A percentile compares a stretch with the other conserved stretches of the same genome.
Conservation (phyloP, 1,140 invertebrate genomes). For the Drosophila serrata region DNA sequence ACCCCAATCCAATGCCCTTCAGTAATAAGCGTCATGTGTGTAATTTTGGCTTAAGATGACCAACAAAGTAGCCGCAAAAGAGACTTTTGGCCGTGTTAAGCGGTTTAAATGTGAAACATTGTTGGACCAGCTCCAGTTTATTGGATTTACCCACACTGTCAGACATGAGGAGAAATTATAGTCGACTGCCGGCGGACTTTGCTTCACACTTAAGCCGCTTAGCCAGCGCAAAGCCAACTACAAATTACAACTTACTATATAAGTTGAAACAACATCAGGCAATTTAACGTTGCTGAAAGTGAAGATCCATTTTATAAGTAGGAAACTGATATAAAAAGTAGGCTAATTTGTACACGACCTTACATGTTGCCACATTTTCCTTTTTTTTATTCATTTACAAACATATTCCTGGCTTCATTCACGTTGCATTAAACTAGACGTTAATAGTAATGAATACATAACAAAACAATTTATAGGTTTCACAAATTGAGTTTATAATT, state of each 20-base stretch:
- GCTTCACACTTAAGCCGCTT: conserved; percentile 28
- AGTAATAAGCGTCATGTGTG: conserved; percentile 52
- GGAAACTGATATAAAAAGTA: conserved; percentile 5
- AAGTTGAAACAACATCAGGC: conserved; percentile 15
- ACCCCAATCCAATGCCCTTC: background rate
- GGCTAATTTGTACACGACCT: conserved; percentile 58
- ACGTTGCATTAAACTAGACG: conserved; percentile 57
- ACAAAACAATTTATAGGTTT: conserved; percentile 71
- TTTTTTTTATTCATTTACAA: conserved; percentile 73
- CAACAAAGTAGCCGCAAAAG: conserved; percentile 40
- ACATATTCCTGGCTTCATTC: conserved; percentile 54
- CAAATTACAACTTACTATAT: conserved; percentile 30
- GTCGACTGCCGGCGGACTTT: conserved; percentile 8
- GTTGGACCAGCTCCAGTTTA: conserved; percentile 25
- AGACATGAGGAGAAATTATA: conserved; percentile 18
- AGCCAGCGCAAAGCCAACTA: conserved; percentile 22
- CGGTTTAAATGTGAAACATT: conserved; percentile 59
- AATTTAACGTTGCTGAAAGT: conserved; percentile 20
- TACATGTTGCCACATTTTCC: conserved; percentile 39
- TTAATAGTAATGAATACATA: conserved; percentile 78
- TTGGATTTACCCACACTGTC: conserved; percentile 29
- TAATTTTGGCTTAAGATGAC: conserved; percentile 48
- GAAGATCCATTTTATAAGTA: conserved; percentile 30
- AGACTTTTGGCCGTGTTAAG: conserved; percentile 36
- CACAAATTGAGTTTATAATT: conserved; percentile 61